A percentile compares a stretch with the other conserved stretches of the same genome.
phyloP scores from a whole-genome alignment of 2,888 invertebrate species.

The Thereva unica region DNA sequence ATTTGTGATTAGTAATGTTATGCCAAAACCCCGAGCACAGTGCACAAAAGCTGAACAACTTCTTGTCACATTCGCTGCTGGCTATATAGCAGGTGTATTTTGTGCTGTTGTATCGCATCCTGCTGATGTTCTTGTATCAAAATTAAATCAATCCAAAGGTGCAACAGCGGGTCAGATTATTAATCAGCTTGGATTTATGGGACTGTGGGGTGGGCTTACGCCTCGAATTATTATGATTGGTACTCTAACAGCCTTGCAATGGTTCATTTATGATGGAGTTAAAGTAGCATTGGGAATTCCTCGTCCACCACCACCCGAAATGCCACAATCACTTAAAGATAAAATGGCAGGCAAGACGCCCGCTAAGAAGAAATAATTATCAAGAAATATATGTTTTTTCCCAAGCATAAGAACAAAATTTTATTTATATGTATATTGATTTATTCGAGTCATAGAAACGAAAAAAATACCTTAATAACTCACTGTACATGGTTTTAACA shows the following conservation, averaged over 20 bases:
- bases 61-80: conserved; percentile 83
- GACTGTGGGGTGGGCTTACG: conserved; percentile 70
- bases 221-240: conserved; percentile 97
- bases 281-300: conserved; percentile 78
- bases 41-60: conserved; percentile 82
- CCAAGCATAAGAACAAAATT: too few species aligned
- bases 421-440: too few species aligned
- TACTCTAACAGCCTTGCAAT: conserved; percentile 92
- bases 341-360: conserved; percentile 59
- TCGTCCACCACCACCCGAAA: conserved; percentile 93
- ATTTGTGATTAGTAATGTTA: conserved; percentile 60
- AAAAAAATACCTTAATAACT: too few species aligned
- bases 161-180: conserved; percentile 54
- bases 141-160: conserved; percentile 80
- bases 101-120: conserved; percentile 91
- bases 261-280: conserved; percentile 98
- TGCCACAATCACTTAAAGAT: conserved; percentile 88
- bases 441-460: too few species aligned
- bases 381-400: too few species aligned
- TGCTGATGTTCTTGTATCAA: conserved; percentile 87
- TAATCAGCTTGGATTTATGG: conserved; percentile 54
- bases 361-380: too few species aligned
- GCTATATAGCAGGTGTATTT: conserved; percentile 91
- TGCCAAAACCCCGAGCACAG: conserved; percentile 79
- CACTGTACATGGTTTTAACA: too few species aligned